Percentiles rank a stretch among this genome's conserved stretches.
Conservation (phyloP, 2,797 vertebrate species). For the Pangasius mekongensis region DNA sequence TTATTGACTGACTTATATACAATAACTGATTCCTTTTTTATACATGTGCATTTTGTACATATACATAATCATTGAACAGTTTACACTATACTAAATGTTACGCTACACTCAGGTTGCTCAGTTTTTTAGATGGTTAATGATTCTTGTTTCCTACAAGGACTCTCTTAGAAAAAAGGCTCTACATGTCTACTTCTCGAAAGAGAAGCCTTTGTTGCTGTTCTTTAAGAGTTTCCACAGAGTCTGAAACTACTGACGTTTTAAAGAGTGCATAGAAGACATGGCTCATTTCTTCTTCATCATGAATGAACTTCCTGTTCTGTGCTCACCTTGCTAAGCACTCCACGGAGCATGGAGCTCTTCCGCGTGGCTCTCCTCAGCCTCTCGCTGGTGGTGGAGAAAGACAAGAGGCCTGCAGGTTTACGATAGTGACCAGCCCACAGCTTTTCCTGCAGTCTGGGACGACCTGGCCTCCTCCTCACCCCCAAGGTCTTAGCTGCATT, state of each 20-base stretch:
- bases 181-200: neutral
- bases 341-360: slow-evolving; percentile 85
- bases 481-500: slow-evolving; percentile 65
- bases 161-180: neutral
- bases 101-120: neutral
- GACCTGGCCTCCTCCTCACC: slow-evolving; percentile 75
- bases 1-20: neutral
- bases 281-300: neutral
- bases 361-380: slow-evolving; percentile 88
- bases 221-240: neutral
- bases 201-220: neutral
- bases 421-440: slow-evolving; percentile 73
- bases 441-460: slow-evolving; percentile 75
- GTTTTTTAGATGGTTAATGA: neutral
- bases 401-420: slow-evolving; percentile 71
- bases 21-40: neutral
- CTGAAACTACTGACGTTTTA: neutral
- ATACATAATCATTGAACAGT: neutral
- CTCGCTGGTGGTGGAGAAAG: slow-evolving; percentile 77
- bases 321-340: slow-evolving; percentile 75
- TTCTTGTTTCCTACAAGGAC: neutral
- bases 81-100: neutral
- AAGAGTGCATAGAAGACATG: neutral
- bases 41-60: neutral
- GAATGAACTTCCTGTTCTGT: neutral